A percentile compares a stretch with the other conserved stretches of the same genome.
Evolutionary conservation across 92 coral and sea anemone genomes (phyloP).

Genomic region (Metridium senile): DNA sequence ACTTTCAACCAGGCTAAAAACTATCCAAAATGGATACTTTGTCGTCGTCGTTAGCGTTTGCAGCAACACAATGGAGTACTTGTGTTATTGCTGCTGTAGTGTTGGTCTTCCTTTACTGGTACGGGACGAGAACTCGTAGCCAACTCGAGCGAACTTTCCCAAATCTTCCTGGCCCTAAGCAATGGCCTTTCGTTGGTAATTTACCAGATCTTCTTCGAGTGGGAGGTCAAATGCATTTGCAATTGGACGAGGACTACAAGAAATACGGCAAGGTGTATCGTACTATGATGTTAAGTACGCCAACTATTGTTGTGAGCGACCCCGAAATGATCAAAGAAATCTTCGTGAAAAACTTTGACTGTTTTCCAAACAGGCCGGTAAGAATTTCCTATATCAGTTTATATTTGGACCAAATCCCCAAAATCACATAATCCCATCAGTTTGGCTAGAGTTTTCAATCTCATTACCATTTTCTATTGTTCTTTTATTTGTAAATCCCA

Average conservation of each 20-base stretch:
- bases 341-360: constrained; percentile 37
- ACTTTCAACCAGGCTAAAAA: neutral
- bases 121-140: constrained; percentile 43
- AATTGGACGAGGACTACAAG: constrained; percentile 65
- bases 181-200: constrained; percentile 57
- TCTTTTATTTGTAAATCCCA: no score
- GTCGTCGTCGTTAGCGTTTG: neutral
- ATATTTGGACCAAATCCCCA: no score
- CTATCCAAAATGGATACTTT: neutral
- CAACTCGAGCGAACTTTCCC: constrained; percentile 40
- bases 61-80: constrained; percentile 15
- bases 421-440: no score
- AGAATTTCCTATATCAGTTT: neutral
- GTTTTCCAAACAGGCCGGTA: constrained; percentile 31
- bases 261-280: constrained; percentile 29
- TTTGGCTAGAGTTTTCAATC: no score
- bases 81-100: constrained; percentile 12
- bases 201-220: constrained; percentile 35
- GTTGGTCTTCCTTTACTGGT: constrained; percentile 23
- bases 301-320: constrained; percentile 18
- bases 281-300: neutral
- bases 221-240: constrained; percentile 44
- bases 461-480: no score
- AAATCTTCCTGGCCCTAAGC: constrained; percentile 67
- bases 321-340: constrained; percentile 30